These are phyloP conservation scores for Trididemnum nubilum DNA, from an alignment of 23 tunicate genomes.

Conservation along the genomic window DNA sequence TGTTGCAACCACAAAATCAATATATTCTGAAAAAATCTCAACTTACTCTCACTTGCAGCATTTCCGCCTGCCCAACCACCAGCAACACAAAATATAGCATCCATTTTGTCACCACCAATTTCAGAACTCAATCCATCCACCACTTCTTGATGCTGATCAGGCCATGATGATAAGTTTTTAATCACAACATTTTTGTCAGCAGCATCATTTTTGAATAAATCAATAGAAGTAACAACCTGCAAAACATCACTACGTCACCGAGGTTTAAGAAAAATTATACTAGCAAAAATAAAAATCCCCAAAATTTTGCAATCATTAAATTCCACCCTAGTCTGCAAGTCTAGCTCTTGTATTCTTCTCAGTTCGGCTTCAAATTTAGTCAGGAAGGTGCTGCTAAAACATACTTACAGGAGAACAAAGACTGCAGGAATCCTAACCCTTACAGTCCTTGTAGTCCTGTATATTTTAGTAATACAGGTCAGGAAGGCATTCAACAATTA, in stretches of 20 bases:
- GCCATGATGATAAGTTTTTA: constrained; percentile 69
- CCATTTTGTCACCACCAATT: constrained; percentile 69
- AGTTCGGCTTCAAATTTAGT: no score
- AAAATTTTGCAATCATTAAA: background rate
- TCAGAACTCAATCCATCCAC: constrained; percentile 39
- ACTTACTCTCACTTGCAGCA: constrained; percentile 63
- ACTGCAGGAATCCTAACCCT: no score
- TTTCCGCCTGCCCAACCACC: constrained; percentile 99
- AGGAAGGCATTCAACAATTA: no score
- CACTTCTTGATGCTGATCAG: constrained; percentile 82
- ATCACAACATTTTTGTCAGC: constrained; percentile 85
- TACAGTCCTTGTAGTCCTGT: no score
- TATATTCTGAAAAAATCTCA: no score
- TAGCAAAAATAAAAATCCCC: background rate
- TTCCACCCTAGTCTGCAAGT: background rate
- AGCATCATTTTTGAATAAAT: constrained; percentile 66
- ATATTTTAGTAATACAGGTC: no score
- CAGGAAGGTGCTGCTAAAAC: no score
- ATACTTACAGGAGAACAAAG: no score
- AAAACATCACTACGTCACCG: background rate
- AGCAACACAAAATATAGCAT: constrained; percentile 91
- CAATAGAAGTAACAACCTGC: constrained; percentile 81
- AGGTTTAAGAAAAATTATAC: no score
- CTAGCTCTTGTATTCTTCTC: no score
- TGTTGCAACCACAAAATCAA: no score